Evolutionary conservation across 2,888 invertebrate genomes (phyloP), one percentile per base, ranked within the genome.

Genomic region (Calephelis perditalis): DNA sequence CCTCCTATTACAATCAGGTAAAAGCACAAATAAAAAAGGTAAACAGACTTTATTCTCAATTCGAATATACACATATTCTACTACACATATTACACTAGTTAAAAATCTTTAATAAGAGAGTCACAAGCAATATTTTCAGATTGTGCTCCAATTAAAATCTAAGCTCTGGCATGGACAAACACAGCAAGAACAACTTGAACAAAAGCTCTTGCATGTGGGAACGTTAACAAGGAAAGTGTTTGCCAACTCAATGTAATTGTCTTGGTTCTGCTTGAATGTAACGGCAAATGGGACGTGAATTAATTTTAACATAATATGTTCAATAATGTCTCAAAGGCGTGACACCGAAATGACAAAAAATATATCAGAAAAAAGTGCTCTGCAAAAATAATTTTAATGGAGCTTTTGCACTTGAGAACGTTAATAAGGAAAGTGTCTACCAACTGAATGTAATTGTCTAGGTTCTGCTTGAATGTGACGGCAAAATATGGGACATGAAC

Each of bases 201-300:
- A 62, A 62, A 62, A 58, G 62, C 60, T 57, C 62, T 62, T 59
- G 60, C 55, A 59, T 57, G 58, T 52, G 58, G 55, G 46, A 54
- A 47, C 56, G 59, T 61, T 64, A 66, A 64, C 63, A 59, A 59
- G 59, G 59, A 57, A 59, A 62, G 57, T 63, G 58, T 59, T 63
- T 61, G 63, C 65, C 61, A 64, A 64, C 64, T 58, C 58, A 60
- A 55, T 46, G 55, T 46, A 55, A 59, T 45, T 55, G 56, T 37
- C 46, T 60, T 56, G 36, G 15, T 52, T 37, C 12, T 37, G 60
- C 37, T 46, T 45, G n/a, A 55, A 54, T 55, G 59, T 55, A 37
- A 56, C 55, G 55, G 45, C 59, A 37, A 59, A 45, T 46, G 54
- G 46, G 46, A 46, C 46, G 45, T 12, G 55, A 45, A 15, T 11